Evolutionary conservation across 2,888 invertebrate species (phyloP), one percentile per base, ranked within the genome.

Genomic region (Acronicta aceris): DNA sequence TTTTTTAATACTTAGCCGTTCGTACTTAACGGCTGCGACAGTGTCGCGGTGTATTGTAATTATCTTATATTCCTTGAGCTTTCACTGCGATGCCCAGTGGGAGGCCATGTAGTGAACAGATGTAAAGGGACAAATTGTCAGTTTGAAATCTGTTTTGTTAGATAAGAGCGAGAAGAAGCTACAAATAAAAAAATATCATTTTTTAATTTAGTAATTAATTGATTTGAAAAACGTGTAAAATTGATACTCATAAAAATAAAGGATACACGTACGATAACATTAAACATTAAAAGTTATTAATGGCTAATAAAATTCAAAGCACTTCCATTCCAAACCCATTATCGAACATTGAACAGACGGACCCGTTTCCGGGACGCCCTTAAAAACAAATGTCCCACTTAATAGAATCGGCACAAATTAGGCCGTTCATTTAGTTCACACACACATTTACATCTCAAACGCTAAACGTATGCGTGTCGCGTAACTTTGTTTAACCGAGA

Each of bases 241-340:
- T 16, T 47, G 12, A 48, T n/a, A n/a, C 15, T 38, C 6, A 17
- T 12, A 8, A 0, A 40, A 54, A 36, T 41, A 21, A 54, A 49
- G n/a, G 13, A 38, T n/a, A 38, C 38, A 38, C 1, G n/a, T n/a
- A n/a, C 53, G 21, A 13, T 41, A 36, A n/a, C 36, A 52, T 49
- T 42, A 67, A 69, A 57, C 50, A 52, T 55, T 49, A 48, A 15
- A 48, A 38, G 25, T 40, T 36, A 51, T 64, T 48, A 58, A 62
- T 59, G 45, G 45, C 21, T 16, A 51, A 64, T 58, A 51, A 46
- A 74, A 63, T 65, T 62, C 57, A 51, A 58, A 74, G 49, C 62
- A 64, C 64, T 66, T 68, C 62, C 41, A 66, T 75, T 74, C 59
- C 40, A 66, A 54, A 67, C 42, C 50, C 65, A 74, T 76, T 74